phyloP scores from a whole-genome alignment of 2,113 vertebrate genomes.

The Sapayoa aenigma region DNA sequence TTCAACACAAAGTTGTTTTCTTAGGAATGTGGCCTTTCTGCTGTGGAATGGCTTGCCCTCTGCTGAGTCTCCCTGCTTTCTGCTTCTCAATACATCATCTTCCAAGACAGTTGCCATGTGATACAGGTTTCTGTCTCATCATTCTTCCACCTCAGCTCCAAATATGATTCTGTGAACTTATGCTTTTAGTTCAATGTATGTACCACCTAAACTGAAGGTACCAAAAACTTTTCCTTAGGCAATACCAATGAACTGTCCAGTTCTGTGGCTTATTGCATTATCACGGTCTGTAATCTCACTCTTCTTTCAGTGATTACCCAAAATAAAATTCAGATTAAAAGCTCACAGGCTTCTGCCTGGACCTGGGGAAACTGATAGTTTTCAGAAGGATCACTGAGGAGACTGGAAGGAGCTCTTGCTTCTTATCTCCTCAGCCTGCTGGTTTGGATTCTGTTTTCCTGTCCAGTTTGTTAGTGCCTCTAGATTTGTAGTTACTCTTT shows the following conservation, averaged over 20 bases:
- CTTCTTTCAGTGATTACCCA: background rate
- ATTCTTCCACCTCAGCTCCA: background rate
- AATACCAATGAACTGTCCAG: accelerated
- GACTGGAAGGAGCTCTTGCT: background rate
- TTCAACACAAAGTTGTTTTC: background rate
- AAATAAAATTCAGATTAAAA: background rate
- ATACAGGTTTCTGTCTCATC: background rate
- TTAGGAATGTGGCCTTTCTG: background rate
- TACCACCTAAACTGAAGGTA: background rate
- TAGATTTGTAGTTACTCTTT: background rate
- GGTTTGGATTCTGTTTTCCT: background rate
- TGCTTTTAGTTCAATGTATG: accelerated
- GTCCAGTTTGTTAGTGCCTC: background rate
- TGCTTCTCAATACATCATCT: background rate
- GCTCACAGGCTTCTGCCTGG: background rate
- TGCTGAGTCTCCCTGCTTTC: background rate
- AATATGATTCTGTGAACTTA: background rate
- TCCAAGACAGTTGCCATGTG: background rate
- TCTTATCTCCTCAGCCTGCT: background rate
- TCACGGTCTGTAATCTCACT: background rate
- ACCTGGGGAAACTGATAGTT: background rate
- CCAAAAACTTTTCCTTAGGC: background rate
- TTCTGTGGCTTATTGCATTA: background rate
- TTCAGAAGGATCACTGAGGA: background rate
- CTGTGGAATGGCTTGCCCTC: background rate